Evolutionary conservation across 2,797 vertebrate species (phyloP), one percentile per base, ranked within the genome.

Genomic region (Steatocranus sp.): DNA sequence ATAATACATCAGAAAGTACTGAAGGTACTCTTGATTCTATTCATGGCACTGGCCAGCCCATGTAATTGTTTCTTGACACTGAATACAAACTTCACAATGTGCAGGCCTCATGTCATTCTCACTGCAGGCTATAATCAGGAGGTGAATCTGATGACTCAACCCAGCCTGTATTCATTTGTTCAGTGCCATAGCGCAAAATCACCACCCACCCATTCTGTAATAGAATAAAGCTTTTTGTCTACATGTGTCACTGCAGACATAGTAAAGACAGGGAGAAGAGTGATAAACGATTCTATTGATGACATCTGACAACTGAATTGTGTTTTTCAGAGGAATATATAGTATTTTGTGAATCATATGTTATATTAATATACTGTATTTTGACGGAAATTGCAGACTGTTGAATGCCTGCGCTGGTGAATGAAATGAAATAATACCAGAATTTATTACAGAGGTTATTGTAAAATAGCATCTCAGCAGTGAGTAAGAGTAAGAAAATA

Each of bases 101-200:
- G 86, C 77, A 89, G 87, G 86, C 87, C 88, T 88, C 84, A 88
- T 91, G 93, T 94, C 93, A 93, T 18, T 92, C 92, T 85, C 20
- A 79, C 85, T 75, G 79, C 80, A 87, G 86, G 86, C 92, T 93
- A 78, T 93, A 94, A 94, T 94, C 93, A 89, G 81, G 92, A 92
- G 92, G 90, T 92, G 92, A 93, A 92, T 93, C 90, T 78, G 88
- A 92, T 94, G 91, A 92, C 83, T 94, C 92, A 91, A 89, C 83
- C 78, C 80, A 76, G 91, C 76, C 89, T 81, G 91, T 43, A 87
- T 90, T 90, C 86, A 92, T 91, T 86, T 88, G 87, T 90, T 92
- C 92, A 49, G 83, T 84, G 86, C 89, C 77, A 82, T 80, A 76
- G 88, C 51, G 23, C 89, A 79, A 78, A 88, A 88, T 92, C 87